Evolutionary conservation across 2,113 vertebrate genomes (phyloP), one percentile per base, ranked within the genome.

Genomic region (Silurus asotus): DNA sequence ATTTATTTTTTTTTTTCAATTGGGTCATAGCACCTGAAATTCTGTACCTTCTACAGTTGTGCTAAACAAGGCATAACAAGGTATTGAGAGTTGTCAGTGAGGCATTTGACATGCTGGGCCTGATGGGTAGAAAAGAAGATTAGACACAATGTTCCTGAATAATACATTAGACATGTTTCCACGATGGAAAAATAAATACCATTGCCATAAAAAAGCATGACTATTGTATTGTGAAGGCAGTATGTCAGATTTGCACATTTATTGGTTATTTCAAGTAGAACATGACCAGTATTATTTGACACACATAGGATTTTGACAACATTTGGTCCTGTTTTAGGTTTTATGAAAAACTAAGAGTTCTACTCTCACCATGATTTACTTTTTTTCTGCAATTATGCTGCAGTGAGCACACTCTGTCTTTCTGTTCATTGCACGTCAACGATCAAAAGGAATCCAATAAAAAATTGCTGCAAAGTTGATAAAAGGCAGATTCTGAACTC

Each of bases 401-500:
- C 45, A 13, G 19, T 76, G 70, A 76, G 56, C 5, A 6, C 6
- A 13, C 77, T 20, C 10, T 45, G 53, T 56, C 28, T 56, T 79
- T 48, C 48, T 72, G 45, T 45, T 64, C 72, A 62, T 75, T 15
- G 3, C 15, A 64, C 74, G 8, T 11, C 13, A 25, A 15, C 11
- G 13, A 55, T 88, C 80, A 62, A 51, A 25, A 61, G 8, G 28
- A 64, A 55, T 86, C 74, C 48, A 86, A 86, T 83, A 89, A 85
- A 80, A 69, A 79, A 25, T 56, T 64, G 59, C 25, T 65, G 79
- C 25, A 83, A 85, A 87, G 53, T 20, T 79, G 75, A 76, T 70
- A 88, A 67, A 89, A 83, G 65, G 51, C 83, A 77, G 83, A 74
- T 49, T 81, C 49, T 72, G 55, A 64, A 81, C 62, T 82, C 82